These are phyloP conservation scores for Lithophane ornitopus DNA, from an alignment of 2,888 invertebrate species.

Conservation along the genomic window DNA sequence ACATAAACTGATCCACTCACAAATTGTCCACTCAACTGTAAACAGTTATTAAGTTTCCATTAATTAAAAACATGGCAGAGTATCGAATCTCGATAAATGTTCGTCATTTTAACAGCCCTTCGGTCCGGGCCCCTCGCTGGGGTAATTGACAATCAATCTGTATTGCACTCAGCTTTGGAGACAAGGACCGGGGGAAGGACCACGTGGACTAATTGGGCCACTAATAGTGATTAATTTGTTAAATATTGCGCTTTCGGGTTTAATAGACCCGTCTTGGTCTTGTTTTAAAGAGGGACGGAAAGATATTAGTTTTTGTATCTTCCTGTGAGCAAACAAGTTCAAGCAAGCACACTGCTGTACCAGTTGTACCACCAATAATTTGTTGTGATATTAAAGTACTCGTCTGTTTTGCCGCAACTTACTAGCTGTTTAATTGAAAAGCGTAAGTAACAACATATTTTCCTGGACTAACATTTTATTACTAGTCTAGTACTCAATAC, in stretches of 20 bases:
- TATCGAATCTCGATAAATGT: conserved; percentile 67
- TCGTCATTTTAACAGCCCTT: conserved; percentile 67
- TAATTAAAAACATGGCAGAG: conserved; percentile 62
- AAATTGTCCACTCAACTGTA: conserved; percentile 22
- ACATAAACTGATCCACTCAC: conserved; percentile 24
- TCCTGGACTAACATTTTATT: background rate
- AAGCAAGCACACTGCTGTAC: background rate
- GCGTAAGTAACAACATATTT: background rate
- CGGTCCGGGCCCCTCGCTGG: conserved; percentile 32
- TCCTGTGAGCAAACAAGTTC: background rate
- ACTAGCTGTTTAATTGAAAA: background rate
- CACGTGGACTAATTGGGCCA: conserved; percentile 36
- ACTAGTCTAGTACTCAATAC: background rate
- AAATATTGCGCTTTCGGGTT: conserved; percentile 30
- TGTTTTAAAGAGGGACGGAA: background rate
- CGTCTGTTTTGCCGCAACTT: background rate
- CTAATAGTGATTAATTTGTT: conserved; percentile 49
- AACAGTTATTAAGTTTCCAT: conserved; percentile 56
- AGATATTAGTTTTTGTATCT: background rate
- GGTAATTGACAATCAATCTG: conserved; percentile 75
- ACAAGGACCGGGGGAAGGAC: conserved; percentile 32
- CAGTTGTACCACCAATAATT: background rate
- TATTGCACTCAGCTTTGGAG: conserved; percentile 44
- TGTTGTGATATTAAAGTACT: background rate
- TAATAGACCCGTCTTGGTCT: background rate